These are phyloP conservation scores for Rhea pennata DNA, from an alignment of 2,113 vertebrate genomes.

Conservation along the genomic window DNA sequence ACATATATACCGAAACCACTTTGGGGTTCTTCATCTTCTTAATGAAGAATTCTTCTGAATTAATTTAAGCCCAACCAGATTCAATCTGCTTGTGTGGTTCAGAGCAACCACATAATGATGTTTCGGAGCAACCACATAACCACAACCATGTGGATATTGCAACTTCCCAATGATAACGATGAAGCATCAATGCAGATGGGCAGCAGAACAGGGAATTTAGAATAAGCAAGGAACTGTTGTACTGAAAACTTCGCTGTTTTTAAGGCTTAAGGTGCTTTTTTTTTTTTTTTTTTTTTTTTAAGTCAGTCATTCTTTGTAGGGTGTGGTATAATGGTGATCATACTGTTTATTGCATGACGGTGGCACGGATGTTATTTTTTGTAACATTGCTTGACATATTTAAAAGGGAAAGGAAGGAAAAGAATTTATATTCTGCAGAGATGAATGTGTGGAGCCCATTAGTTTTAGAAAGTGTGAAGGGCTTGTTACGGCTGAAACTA, in stretches of 20 bases:
- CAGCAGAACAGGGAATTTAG: not conserved
- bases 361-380: conserved; percentile 55
- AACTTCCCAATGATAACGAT: not conserved
- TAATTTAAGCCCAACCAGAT: not conserved
- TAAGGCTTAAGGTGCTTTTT: not conserved
- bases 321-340: not conserved
- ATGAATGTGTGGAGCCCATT: conserved; percentile 54
- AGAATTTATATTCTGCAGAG: conserved; percentile 47
- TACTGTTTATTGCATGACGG: conserved; percentile 44
- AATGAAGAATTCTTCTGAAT: not conserved
- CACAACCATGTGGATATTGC: not conserved
- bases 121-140: too few relatives aligned
- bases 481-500: conserved; percentile 45
- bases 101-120: not conserved
- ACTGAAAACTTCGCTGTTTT: not conserved
- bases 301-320: not conserved
- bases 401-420: conserved; percentile 32
- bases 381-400: conserved; percentile 37
- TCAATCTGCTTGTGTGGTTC: not conserved
- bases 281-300: not conserved
- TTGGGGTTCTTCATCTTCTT: not conserved
- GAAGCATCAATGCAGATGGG: not conserved
- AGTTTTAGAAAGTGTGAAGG: conserved; percentile 65
- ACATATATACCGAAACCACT: not conserved
- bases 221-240: not conserved